A percentile compares a stretch with the other conserved stretches of the same genome.
phyloP scores from a whole-genome alignment of 2,797 vertebrate species.

The Carduelis carduelis region DNA sequence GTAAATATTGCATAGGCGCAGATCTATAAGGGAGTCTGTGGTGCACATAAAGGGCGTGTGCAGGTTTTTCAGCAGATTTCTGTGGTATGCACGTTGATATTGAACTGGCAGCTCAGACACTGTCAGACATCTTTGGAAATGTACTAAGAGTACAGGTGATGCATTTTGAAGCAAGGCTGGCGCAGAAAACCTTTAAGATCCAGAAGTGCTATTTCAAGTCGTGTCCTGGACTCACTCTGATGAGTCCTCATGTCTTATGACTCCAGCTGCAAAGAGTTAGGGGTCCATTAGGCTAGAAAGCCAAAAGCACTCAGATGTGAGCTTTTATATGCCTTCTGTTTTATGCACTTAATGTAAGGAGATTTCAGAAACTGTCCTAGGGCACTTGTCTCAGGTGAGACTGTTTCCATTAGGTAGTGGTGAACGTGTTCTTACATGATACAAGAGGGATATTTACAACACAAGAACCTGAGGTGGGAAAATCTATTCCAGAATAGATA shows the following conservation, averaged over 20 bases:
- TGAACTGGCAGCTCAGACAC: background rate
- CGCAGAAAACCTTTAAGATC: background rate
- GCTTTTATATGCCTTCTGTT: background rate
- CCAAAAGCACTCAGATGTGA: background rate
- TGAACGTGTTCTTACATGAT: background rate
- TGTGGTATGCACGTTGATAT: background rate
- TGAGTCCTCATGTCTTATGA: background rate
- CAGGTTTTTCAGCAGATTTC: background rate
- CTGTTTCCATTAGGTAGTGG: background rate
- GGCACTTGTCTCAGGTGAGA: background rate
- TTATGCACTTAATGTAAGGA: background rate
- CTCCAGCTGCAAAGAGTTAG: background rate
- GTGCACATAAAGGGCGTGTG: background rate
- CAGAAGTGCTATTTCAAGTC: background rate
- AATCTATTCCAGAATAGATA: background rate
- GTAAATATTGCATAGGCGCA: constrained; percentile 5
- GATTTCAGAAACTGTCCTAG: background rate
- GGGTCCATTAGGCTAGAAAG: background rate
- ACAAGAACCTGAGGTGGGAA: background rate
- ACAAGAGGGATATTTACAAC: background rate
- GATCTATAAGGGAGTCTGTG: background rate
- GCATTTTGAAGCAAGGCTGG: background rate
- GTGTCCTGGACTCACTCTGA: background rate
- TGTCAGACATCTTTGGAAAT: background rate
- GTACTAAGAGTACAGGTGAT: background rate